A percentile compares a stretch with the other conserved stretches of the same genome.
Evolutionary conservation across 2,113 vertebrate genomes (phyloP).

Genomic region (Raja brachyura): DNA sequence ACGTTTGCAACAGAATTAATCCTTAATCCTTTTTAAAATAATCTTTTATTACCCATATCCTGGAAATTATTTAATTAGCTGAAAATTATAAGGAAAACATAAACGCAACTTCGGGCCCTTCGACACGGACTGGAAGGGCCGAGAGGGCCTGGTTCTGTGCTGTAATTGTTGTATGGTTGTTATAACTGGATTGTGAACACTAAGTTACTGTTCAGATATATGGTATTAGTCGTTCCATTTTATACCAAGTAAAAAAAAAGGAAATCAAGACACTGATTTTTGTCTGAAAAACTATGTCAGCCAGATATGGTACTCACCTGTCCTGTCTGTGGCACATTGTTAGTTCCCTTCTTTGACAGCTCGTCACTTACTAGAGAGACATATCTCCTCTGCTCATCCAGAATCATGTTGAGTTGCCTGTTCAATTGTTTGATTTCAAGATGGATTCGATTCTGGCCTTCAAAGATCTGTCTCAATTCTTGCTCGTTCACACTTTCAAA

Average conservation of each 20-base stretch:
- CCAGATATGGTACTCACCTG: conserved; percentile 58
- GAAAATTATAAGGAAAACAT: background rate
- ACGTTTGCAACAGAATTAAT: background rate
- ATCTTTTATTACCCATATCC: too few relatives aligned
- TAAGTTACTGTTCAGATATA: background rate
- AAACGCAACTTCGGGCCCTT: too few relatives aligned
- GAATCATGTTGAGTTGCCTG: conserved; percentile 84
- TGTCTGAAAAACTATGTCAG: background rate
- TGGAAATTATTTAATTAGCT: background rate
- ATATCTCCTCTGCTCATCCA: conserved; percentile 87
- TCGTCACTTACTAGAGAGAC: conserved; percentile 77
- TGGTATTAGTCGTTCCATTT: background rate
- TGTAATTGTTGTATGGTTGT: too few relatives aligned
- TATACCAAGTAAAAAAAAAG: background rate
- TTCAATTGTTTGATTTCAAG: conserved; percentile 94
- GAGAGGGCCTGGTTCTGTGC: too few relatives aligned
- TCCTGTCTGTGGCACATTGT: conserved; percentile 49
- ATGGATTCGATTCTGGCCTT: conserved; percentile 92
- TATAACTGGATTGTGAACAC: background rate
- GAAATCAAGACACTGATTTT: background rate
- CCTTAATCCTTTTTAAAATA: too few relatives aligned
- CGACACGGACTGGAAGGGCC: too few relatives aligned
- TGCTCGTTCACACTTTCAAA: conserved; percentile 81
- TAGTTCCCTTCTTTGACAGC: conserved; percentile 61
- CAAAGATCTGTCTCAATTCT: conserved; percentile 89